Evolutionary conservation across 2,888 invertebrate genomes (phyloP), one percentile per base, ranked within the genome.

Genomic region (Zaprionus bogoriensis): DNA sequence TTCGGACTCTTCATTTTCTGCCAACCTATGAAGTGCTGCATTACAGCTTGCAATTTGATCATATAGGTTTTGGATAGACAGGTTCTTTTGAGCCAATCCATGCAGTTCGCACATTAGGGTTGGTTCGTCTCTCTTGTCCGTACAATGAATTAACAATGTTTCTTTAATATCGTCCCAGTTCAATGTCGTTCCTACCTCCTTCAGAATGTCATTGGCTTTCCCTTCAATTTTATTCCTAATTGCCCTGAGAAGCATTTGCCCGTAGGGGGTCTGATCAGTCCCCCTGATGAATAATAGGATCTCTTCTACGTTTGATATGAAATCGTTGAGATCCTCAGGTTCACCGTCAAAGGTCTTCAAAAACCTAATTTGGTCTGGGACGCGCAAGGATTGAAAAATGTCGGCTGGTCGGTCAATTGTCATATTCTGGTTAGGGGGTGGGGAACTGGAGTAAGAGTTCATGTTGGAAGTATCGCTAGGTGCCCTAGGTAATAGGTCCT

Each of bases 201-300:
- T 4, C 1, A 46, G 5, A 1, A 28, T 28, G 2, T 30, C 45
- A 2, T 30, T n/a, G 1, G 45, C 45, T 28, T 30, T 45, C 9
- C 28, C 45, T 9, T 10, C 1, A n/a, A 45, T 19, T 6, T 30
- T 45, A 1, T 30, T 19, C 12, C 12, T 45, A 20, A 46, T 46
- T 1, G 20, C 9, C 28, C 45, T 45, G 9, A 45, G 10, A 1
- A 28, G 27, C 9, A 45, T 25, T n/a, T 25, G 20, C 1, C 28
- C 45, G 5, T 28, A 20, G 7, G 28, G 39, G 2, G 44, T 46
- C 12, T 54, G 23, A 3, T 53, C 44, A 3, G 44, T 25, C 7
- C 39, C 45, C 19, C 54, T 46, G n/a, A 54, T 27, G 1, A 54
- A 5, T 2, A 45, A 10, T 9, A 54, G 27, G 12, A 54, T 46